Conservation (phyloP, 2,113 vertebrate species). For the Opisthocomus hoazin region DNA sequence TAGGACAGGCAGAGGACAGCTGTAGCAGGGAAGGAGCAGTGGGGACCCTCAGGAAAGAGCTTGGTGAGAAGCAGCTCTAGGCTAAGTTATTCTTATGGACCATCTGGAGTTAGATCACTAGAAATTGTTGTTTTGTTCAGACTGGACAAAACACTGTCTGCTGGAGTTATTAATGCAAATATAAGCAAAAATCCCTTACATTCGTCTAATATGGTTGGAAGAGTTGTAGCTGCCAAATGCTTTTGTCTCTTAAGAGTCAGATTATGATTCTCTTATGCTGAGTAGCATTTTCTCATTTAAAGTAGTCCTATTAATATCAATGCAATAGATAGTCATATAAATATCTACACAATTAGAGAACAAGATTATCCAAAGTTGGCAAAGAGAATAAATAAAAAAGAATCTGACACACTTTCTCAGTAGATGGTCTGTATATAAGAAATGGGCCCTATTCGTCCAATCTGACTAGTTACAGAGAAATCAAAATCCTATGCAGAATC, state of each 20-base stretch:
- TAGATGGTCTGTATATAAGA: not conserved
- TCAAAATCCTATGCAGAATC: not conserved
- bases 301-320: not conserved
- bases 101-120: not conserved
- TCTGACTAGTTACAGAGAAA: not conserved
- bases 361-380: not conserved
- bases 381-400: not conserved
- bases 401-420: not conserved
- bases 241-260: not conserved
- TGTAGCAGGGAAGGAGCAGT: not conserved
- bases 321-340: not conserved
- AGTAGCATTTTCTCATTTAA: not conserved
- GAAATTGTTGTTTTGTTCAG: not conserved
- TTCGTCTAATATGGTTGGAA: not conserved
- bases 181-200: not conserved
- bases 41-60: not conserved
- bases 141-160: not conserved
- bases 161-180: not conserved
- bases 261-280: not conserved
- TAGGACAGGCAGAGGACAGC: not conserved
- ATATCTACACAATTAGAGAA: not conserved
- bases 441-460: not conserved
- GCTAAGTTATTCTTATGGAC: not conserved
- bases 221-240: not conserved
- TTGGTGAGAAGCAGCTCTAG: not conserved